These are phyloP conservation scores for Morpho achilles DNA, from an alignment of 2,888 invertebrate genomes.

Conservation along the genomic window DNA sequence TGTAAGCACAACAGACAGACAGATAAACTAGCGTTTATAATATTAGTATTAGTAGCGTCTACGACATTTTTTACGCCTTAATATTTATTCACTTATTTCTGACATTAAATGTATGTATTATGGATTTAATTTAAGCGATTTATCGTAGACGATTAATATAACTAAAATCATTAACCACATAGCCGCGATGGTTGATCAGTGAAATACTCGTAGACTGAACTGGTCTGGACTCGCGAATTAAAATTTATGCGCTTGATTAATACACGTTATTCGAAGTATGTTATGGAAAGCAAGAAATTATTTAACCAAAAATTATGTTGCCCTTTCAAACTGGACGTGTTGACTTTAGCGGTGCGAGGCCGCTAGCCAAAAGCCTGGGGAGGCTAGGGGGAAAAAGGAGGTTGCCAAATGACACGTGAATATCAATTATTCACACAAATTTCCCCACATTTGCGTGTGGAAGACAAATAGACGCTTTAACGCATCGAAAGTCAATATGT, in stretches of 20 bases:
- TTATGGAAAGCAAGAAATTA: neutral
- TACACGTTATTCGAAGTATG: neutral
- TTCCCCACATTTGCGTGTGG: conserved; percentile 75
- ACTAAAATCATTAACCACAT: no score
- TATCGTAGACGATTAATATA: no score
- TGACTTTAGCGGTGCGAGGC: conserved; percentile 40
- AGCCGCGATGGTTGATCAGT: no score
- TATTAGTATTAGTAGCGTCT: no score
- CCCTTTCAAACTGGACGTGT: conserved; percentile 21
- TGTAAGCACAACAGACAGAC: no score
- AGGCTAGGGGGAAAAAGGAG: conserved; percentile 43
- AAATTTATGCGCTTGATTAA: neutral
- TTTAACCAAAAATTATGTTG: neutral
- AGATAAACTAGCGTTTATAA: no score
- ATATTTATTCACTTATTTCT: no score
- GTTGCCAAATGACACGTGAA: conserved; percentile 74
- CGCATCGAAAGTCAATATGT: conserved; percentile 38
- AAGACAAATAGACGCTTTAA: conserved; percentile 71
- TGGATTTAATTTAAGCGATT: no score
- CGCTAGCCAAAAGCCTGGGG: conserved; percentile 38
- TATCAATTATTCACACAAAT: conserved; percentile 77
- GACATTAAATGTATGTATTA: no score
- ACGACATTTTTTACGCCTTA: no score
- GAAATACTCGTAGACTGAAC: no score
- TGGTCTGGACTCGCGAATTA: no score